Conservation (phyloP, 2,113 vertebrate species). For the Strix uralensis region DNA sequence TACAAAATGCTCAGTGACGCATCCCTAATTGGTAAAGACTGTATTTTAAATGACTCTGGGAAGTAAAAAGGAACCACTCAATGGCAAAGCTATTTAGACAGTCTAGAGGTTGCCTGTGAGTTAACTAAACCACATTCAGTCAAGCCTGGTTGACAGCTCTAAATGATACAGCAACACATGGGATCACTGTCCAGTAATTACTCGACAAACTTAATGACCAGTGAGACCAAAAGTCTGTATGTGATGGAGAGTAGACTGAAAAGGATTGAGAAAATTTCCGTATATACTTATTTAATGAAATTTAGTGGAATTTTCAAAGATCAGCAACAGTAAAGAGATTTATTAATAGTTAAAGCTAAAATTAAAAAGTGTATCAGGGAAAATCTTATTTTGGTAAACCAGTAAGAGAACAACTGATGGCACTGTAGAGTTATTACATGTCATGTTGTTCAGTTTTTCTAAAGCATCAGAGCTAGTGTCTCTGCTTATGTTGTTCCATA, state of each 20-base stretch:
- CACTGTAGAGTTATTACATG: not conserved
- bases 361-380: not conserved
- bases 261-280: not conserved
- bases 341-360: not conserved
- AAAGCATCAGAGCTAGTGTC: not conserved
- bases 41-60: not conserved
- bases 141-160: not conserved
- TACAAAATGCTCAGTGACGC: not conserved
- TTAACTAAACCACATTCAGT: slow-evolving; percentile 10
- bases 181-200: not conserved
- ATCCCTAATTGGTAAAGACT: not conserved
- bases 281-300: not conserved
- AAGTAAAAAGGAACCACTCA: slow-evolving; percentile 17
- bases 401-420: not conserved
- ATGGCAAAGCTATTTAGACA: not conserved
- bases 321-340: not conserved
- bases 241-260: not conserved
- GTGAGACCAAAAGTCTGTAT: not conserved
- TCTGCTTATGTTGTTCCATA: not conserved
- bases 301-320: not conserved
- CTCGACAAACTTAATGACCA: not conserved
- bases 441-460: not conserved
- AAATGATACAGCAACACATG: not conserved
- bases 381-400: not conserved
- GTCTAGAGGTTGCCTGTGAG: not conserved